A percentile compares a stretch with the other conserved stretches of the same genome.
Evolutionary conservation across 1,140 invertebrate species (phyloP).

Genomic region (Drosophila truncata): DNA sequence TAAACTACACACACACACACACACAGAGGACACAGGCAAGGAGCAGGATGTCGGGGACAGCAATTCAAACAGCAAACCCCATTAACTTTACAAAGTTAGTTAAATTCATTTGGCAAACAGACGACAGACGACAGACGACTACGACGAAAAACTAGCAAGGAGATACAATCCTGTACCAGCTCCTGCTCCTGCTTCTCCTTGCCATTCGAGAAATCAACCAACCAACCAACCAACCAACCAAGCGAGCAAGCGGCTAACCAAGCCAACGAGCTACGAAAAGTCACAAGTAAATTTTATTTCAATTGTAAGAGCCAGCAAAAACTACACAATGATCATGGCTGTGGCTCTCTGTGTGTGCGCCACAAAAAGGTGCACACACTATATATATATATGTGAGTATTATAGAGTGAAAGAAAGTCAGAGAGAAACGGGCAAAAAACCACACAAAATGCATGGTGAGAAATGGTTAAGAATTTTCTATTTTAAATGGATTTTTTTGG

Average conservation of each 20-base stretch:
- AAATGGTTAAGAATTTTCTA: background rate
- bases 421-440: slow-evolving; percentile 10
- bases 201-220: slow-evolving; percentile 7
- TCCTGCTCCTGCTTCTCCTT: background rate
- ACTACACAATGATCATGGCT: slow-evolving; percentile 54
- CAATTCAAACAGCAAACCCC: slow-evolving; percentile 82
- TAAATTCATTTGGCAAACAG: slow-evolving; percentile 84
- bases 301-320: slow-evolving; percentile 80
- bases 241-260: slow-evolving; percentile 55
- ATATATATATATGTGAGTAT: slow-evolving; percentile 29
- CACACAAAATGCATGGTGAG: slow-evolving; percentile 29
- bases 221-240: slow-evolving; percentile 18
- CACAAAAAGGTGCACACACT: slow-evolving; percentile 39
- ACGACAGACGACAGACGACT: slow-evolving; percentile 65
- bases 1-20: slow-evolving; percentile 47
- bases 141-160: slow-evolving; percentile 54
- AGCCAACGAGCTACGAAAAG: slow-evolving; percentile 74
- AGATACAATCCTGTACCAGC: slow-evolving; percentile 31
- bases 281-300: slow-evolving; percentile 84
- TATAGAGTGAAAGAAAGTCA: slow-evolving; percentile 7
- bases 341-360: slow-evolving; percentile 4
- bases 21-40: slow-evolving; percentile 14
- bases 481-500: background rate
- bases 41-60: slow-evolving; percentile 29
- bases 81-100: slow-evolving; percentile 84